Base-by-base conservation (phyloP, 1,140 invertebrate species). In the Ylistrum balloti region DNA sequence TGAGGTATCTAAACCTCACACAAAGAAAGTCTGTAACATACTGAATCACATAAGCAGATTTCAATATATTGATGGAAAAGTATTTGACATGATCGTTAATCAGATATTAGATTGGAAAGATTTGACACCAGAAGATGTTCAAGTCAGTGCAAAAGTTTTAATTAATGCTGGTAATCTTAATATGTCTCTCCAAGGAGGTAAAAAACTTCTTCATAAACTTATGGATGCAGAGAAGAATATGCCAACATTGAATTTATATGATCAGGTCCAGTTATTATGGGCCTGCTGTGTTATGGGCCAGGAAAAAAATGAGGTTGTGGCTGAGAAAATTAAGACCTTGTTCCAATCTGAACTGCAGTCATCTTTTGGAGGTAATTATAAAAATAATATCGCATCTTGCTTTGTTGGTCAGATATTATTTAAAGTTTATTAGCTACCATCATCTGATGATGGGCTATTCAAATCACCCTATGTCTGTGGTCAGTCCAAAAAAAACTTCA, bases 311-410 rank as follows among this genome's bases (percentile, higher is more conserved):
- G 20, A n/a, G n/a, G n/a, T 5, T 7, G n/a, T 74, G 9, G 56
- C 56, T n/a, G n/a, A 74, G 13, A n/a, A n/a, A 74, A 74, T 74
- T 5, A n/a, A 74, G n/a, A 11, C 22, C 56, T 74, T 74, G n/a
- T 74, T 74, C 22, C n/a, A 74, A 28, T 28, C 56, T 74, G 28
- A 9, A 3, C 13, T 74, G 22, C 56, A 5, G 28, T 28, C 22
- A 9, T 74, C 56, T 74, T 2, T 74, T 74, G 56, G 28, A 74
- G 56, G 56, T 74, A 74, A 74, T 45, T 74, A 74, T 74, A 48
- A 20, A 38, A n/a, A n/a, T n/a, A n/a, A n/a, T n/a, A n/a, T n/a
- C n/a, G n/a, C n/a, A n/a, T n/a, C n/a, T n/a, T n/a, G n/a, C n/a
- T n/a, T n/a, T n/a, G n/a, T n/a, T n/a, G n/a, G n/a, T n/a, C n/a